These are phyloP conservation scores for Babylonia areolata DNA, from an alignment of 1,140 invertebrate species.

Conservation along the genomic window DNA sequence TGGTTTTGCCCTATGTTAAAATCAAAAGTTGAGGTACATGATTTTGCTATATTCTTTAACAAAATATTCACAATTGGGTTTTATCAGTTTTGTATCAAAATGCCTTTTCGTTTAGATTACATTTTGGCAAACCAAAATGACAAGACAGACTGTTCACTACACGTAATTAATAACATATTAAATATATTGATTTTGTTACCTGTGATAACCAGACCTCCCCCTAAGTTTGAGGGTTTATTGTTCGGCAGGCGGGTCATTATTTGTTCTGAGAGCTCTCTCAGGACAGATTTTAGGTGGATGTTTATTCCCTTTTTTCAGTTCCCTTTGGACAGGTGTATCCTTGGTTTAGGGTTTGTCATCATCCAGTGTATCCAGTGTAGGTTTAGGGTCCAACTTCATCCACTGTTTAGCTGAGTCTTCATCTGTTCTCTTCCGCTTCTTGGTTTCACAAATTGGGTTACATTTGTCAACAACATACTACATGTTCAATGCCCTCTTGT, in stretches of 20 bases:
- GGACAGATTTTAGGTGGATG: not conserved
- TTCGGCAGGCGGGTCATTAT: not conserved
- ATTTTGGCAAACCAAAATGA: not conserved
- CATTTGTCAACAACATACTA: not conserved
- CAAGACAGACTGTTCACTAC: slow-evolving; percentile 8
- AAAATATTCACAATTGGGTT: too few species aligned
- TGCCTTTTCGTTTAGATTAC: slow-evolving; percentile 6
- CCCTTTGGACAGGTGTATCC: not conserved
- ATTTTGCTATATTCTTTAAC: too few species aligned
- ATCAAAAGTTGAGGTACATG: too few species aligned
- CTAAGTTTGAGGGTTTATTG: slow-evolving; percentile 15
- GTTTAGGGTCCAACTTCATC: not conserved
- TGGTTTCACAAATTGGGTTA: not conserved
- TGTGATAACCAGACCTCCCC: slow-evolving; percentile 3
- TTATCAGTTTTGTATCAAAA: slow-evolving; percentile 7
- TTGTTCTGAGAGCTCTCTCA: slow-evolving; percentile 14
- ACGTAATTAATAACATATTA: not conserved
- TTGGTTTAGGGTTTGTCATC: slow-evolving; percentile 1
- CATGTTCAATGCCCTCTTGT: too few species aligned
- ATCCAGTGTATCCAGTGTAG: not conserved
- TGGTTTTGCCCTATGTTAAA: too few species aligned
- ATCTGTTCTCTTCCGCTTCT: not conserved
- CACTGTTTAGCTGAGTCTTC: not conserved
- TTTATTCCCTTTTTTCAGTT: not conserved
- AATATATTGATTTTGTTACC: slow-evolving; percentile 5